Evolutionary conservation across 2,113 vertebrate genomes (phyloP), one percentile per base, ranked within the genome.

Genomic region (Ceyx melanurus): DNA sequence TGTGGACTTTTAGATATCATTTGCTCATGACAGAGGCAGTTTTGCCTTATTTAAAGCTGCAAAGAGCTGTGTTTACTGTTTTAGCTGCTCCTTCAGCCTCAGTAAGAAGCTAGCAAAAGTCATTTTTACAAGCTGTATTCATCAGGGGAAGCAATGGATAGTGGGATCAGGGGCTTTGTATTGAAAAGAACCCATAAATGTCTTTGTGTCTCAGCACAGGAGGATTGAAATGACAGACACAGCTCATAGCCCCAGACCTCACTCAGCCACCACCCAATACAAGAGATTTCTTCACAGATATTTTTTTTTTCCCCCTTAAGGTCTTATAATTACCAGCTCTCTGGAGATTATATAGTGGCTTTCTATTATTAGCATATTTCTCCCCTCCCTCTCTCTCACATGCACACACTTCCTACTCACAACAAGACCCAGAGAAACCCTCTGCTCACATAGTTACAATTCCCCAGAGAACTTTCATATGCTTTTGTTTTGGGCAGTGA

Each of bases 401-500:
- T 65, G 78, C 80, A 65, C 78, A 82, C 93, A 89, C 95, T 94
- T 94, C 93, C 94, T 92, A 94, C 96, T 94, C 92, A 93, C 86
- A 95, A 93, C 86, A 92, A 88, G 92, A 94, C 92, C 92, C 88
- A 94, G 92, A n/a, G 5, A 93, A 96, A 94, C 94, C 96, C 80
- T 95, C 94, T 94, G 94, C 94, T 92, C 94, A 94, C 94, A 80
- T 88, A 90, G 76, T 95, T 94, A 76, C 17, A 94, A 96, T 95
- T 93, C 92, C 90, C 92, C 66, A 60, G 93, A 93, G 94, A 91
- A 94, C 90, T 91, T 95, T 93, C 94, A 93, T 96, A 95, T 95
- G 94, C 96, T 94, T 95, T 95, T 96, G 96, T 96, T 96, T 96
- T 93, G 96, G 94, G 82, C 94, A 93, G 93, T 93, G 93, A 96